Conservation (phyloP, 2,888 invertebrate species). For the Leptinotarsa juncta region DNA sequence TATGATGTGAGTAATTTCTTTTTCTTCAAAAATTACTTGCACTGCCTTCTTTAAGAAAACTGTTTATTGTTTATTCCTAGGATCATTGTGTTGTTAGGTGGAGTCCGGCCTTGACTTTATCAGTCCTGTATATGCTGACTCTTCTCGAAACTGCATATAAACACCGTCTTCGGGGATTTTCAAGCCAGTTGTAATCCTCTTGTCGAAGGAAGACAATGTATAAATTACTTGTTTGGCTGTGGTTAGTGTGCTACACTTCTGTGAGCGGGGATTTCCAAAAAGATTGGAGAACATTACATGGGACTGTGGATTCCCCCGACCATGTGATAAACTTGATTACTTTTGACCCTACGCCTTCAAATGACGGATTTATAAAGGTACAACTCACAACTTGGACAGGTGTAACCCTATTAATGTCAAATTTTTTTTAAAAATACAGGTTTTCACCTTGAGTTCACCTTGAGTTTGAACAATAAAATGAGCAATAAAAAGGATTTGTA, state of each 20-base stretch:
- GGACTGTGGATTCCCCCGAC: neutral
- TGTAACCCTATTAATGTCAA: no score
- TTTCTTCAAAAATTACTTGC: no score
- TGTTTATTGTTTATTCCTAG: neutral
- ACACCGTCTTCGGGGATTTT: neutral
- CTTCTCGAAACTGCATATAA: neutral
- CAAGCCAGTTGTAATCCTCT: neutral
- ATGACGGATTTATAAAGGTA: no score
- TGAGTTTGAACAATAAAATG: no score
- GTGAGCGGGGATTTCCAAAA: neutral
- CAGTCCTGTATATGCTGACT: neutral
- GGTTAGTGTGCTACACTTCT: neutral
- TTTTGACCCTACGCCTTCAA: neutral
- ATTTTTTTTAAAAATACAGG: no score
- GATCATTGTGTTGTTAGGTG: neutral
- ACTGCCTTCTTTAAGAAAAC: no score
- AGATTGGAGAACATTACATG: neutral
- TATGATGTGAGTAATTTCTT: no score
- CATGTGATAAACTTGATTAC: neutral
- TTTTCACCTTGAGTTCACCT: no score
- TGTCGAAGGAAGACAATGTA: neutral
- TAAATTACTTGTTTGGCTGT: neutral
- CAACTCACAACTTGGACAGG: no score
- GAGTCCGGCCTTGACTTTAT: neutral
- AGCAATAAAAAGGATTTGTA: no score